Evolutionary conservation across 2,888 invertebrate genomes (phyloP), one percentile per base, ranked within the genome.

Genomic region (Brenthis ino): DNA sequence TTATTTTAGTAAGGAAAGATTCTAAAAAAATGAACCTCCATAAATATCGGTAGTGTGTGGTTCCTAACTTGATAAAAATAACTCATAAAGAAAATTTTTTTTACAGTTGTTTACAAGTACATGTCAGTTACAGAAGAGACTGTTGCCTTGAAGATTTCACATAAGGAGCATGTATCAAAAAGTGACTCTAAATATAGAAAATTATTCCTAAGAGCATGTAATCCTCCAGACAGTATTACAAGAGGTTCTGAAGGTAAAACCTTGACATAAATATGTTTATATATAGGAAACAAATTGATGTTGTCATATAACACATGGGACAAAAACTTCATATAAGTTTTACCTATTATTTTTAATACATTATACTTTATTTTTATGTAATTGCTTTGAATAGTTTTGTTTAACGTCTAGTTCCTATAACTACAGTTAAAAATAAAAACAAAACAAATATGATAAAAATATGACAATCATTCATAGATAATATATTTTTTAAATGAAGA

Each of bases 51-150:
- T 54, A 28, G 28, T 24, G 13, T 54, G 28, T 54, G 2, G 14
- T n/a, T 57, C 16, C 11, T 24, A 60, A 54, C 24, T 6, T 24
- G 54, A 3, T 58, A 20, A 20, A 20, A 37, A 20, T 20, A 55
- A 54, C 65, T 70, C 14, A n/a, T 16, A 58, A 47, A 47, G n/a
- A 60, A 14, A 55, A 43, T 64, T 56, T 61, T 72, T 56, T 68
- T 85, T 89, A 57, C 82, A 96, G 96, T 96, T 65, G 95, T 97
- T 94, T 97, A 97, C 85, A 97, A 96, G 83, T 97, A 96, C 78
- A 95, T 96, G 85, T 94, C 95, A n/a, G 91, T 91, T 51, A 93
- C 94, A 76, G 91, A 94, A 68, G 90, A 93, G 71, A 87, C 88
- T 64, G 80, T 83, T 48, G 83, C 85, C 66, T 77, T 87, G 0